These are phyloP conservation scores for Copsychus sechellarum DNA, from an alignment of 2,113 vertebrate species.

Conservation along the genomic window DNA sequence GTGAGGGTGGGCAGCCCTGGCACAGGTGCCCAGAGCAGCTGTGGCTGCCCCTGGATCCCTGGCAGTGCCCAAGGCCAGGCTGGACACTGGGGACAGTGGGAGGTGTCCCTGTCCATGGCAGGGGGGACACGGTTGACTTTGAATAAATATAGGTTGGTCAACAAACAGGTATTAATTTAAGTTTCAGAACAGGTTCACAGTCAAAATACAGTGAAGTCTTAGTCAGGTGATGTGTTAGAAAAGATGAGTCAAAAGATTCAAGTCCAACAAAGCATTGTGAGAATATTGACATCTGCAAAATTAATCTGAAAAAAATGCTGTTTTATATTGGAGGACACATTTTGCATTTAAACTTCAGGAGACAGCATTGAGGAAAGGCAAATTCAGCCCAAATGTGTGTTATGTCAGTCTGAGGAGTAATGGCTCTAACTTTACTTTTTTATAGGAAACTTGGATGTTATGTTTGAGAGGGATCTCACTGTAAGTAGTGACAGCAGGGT, in stretches of 20 bases:
- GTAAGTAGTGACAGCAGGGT: too few species aligned
- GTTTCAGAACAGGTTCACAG: neutral
- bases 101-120: too few species aligned
- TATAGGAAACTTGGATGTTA: neutral
- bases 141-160: neutral
- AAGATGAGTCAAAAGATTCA: neutral
- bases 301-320: neutral
- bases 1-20: neutral
- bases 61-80: fast-evolving
- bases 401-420: neutral
- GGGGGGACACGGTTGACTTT: neutral
- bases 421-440: neutral
- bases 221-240: neutral
- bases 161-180: neutral
- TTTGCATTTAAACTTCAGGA: neutral
- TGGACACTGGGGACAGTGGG: neutral
- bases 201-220: neutral
- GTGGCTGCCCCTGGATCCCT: neutral
- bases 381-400: neutral
- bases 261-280: neutral
- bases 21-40: neutral
- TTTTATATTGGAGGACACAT: neutral
- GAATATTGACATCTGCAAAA: neutral
- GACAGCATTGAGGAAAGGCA: neutral
- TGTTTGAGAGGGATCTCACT: neutral